phyloP scores from a whole-genome alignment of 2,113 vertebrate species.

The Riparia riparia region DNA sequence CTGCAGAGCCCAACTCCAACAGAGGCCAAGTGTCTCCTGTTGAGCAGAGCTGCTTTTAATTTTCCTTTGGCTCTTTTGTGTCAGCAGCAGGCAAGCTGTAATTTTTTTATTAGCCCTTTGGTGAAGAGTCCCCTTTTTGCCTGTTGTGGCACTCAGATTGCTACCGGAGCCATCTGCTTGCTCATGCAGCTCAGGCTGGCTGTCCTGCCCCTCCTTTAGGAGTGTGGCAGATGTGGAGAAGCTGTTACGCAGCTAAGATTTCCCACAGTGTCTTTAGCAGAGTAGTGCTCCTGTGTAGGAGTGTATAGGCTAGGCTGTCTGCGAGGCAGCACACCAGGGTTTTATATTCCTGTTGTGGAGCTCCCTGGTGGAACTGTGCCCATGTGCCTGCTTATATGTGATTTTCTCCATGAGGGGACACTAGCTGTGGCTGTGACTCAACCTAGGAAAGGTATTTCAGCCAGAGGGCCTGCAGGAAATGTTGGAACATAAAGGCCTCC shows the following conservation, averaged over 20 bases:
- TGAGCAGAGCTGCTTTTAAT: neutral
- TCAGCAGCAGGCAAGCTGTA: neutral
- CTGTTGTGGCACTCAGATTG: neutral
- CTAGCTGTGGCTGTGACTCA: neutral
- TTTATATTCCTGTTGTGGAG: neutral
- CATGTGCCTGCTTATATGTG: neutral
- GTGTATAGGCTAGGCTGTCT: neutral
- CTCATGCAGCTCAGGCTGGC: neutral
- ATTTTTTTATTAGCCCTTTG: neutral
- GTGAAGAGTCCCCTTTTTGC: neutral
- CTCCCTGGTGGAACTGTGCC: neutral
- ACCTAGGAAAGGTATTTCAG: neutral
- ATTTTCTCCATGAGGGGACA: neutral
- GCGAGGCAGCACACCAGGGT: neutral
- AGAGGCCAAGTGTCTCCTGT: neutral
- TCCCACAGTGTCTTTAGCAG: neutral
- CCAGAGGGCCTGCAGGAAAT: neutral
- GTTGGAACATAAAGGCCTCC: neutral
- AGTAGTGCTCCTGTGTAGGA: accelerated
- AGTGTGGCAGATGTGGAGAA: neutral
- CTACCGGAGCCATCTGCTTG: neutral
- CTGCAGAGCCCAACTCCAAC: neutral
- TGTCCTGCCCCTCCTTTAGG: neutral
- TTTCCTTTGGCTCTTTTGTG: neutral
- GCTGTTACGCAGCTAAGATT: accelerated